Base-by-base conservation (phyloP, 2,797 vertebrate genomes). In the Decapterus maruadsi region DNA sequence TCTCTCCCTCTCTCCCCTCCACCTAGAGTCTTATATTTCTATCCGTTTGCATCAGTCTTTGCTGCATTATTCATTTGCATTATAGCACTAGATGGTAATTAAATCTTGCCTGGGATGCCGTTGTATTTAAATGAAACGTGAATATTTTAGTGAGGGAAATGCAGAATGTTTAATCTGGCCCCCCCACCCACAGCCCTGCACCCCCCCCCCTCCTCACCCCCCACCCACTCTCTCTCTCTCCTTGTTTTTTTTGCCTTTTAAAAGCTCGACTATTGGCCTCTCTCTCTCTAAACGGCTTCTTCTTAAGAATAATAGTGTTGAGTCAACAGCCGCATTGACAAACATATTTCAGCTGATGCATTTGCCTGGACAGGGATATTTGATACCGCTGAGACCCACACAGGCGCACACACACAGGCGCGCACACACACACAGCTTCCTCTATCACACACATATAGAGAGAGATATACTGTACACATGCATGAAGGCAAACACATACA, bases 41-140 rank as follows among this genome's bases (percentile, higher is more conserved):
- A 89, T 93, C 92, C 87, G 89, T 94, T 94, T 94, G 94, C 93
- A 91, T 95, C 94, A 94, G 92, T 88, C 91, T 87, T 82, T 84
- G 87, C 93, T 95, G 95, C 94, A 96, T 95, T 95, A 96, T 95
- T 96, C 92, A 95, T 95, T 93, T 92, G 92, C 94, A 93, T 95
- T 95, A 95, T 82, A 93, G 90, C 61, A 1, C 90, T 58, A 86
- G 90, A 90, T 91, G 93, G 92, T 95, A 95, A 96, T 95, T 95
- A 94, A 95, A 93, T 89, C 80, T 89, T 87, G 91, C 93, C 89
- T 87, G 89, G 89, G 88, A 92, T 90, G 84, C 84, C 76, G 90
- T 89, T 90, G 89, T 92, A 93, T 94, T 94, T 93, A 93, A 94
- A 95, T 94, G 90, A 94, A 95, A 94, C 90, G 87, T 91, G 94